These are phyloP conservation scores for Molorchus minor DNA, from an alignment of 2,888 invertebrate genomes.

Conservation along the genomic window DNA sequence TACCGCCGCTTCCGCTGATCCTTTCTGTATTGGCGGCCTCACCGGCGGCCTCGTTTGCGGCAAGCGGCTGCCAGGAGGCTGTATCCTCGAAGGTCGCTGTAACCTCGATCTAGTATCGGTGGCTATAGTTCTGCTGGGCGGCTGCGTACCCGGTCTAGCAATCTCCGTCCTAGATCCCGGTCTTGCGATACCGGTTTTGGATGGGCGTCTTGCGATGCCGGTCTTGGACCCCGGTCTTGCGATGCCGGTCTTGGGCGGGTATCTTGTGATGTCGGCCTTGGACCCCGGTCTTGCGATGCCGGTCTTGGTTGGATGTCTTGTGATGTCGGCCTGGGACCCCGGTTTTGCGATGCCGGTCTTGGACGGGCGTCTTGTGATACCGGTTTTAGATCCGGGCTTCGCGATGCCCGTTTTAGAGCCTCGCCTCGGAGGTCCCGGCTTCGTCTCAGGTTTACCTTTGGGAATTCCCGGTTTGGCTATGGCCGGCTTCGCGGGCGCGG, in stretches of 20 bases:
- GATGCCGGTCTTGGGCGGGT: neutral
- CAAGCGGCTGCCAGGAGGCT: neutral
- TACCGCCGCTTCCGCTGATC: constrained; percentile 28
- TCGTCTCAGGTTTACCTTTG: neutral
- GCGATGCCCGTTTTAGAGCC: too few relatives aligned
- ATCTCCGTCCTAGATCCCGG: neutral
- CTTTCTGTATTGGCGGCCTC: constrained; percentile 20
- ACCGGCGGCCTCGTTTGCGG: constrained; percentile 5
- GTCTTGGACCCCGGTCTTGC: neutral
- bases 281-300: neutral
- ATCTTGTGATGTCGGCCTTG: neutral
- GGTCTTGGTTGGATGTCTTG: neutral
- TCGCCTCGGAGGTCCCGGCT: neutral
- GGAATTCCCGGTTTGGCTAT: too few relatives aligned
- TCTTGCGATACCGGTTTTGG: neutral
- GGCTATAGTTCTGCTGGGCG: constrained; percentile 5
- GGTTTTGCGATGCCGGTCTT: neutral
- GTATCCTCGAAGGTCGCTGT: neutral
- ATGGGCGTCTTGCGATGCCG: neutral
- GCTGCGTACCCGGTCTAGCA: neutral
- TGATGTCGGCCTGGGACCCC: neutral
- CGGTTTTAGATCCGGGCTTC: neutral
- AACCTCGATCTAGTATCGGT: neutral
- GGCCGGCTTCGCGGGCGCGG: neutral
- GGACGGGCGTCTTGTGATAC: neutral